phyloP scores from a whole-genome alignment of 2,797 vertebrate species.

The Xiphorhynchus erythropygius region DNA sequence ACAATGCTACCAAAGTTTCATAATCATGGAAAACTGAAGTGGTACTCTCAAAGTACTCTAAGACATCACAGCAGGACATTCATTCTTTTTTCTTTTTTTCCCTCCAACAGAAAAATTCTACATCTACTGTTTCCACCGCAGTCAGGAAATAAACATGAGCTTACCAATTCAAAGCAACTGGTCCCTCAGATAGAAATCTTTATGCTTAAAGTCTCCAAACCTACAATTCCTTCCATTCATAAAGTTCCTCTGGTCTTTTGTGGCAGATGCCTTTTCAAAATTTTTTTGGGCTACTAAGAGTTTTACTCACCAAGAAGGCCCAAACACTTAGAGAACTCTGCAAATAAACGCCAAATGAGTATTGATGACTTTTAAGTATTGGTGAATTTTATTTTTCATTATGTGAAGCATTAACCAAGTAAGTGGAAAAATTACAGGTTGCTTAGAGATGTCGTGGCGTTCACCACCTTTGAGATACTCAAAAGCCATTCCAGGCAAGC shows the following conservation, averaged over 20 bases:
- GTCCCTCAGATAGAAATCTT: not conserved
- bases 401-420: not conserved
- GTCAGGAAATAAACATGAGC: not conserved
- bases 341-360: not conserved
- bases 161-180: not conserved
- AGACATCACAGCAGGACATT: not conserved
- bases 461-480: not conserved
- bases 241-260: not conserved
- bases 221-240: accelerated
- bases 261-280: not conserved
- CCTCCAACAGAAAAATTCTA: not conserved
- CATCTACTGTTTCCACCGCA: not conserved
- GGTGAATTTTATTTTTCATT: not conserved
- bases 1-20: not conserved
- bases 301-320: not conserved
- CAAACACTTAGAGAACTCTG: not conserved
- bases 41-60: not conserved
- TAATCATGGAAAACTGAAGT: not conserved
- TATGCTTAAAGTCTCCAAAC: not conserved
- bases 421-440: not conserved
- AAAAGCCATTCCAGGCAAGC: not conserved
- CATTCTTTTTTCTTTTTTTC: not conserved
- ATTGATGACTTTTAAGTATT: not conserved
- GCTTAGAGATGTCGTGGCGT: not conserved
- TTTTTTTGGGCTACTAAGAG: not conserved